Evolutionary conservation across 2,797 vertebrate species (phyloP), one percentile per base, ranked within the genome.

Genomic region (Pipistrellus pygmaeus): DNA sequence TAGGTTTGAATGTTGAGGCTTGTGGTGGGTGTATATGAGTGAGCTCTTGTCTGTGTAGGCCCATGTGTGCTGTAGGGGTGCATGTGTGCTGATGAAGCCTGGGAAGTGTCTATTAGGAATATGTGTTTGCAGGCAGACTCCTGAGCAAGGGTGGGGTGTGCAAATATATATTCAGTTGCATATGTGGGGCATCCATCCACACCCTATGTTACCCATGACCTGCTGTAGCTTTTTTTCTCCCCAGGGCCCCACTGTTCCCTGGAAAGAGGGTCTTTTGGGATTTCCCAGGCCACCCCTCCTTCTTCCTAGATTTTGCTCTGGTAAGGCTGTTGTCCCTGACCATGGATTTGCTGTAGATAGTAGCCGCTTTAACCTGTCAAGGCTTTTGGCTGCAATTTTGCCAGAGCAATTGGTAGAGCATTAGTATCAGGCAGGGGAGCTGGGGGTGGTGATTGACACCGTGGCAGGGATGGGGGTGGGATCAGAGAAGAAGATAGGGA

Each of bases 81-180:
- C 51, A 27, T 20, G 51, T 90, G 48, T 90, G 18, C 30, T 82
- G 68, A 25, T 75, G 6, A 55, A 41, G 64, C 76, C 21, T 91
- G 82, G 53, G 53, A 90, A 60, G 12, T 25, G 1, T 80, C 6
- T 90, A 44, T 72, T 41, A 57, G 69, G 71, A 82, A 20, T 20
- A 30, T n/a, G 18, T 83, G n/a, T 76, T 86, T 91, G 55, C 57
- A 95, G 80, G 81, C 38, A 41, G 72, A 92, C 68, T 81, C 38
- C 27, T n/a, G 10, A 88, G 41, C 69, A 96, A 20, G 8, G 80
- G 25, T 93, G 14, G 8, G 80, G 20, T 93, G 14, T 80, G 48
- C 30, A 77, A 53, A 35, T 90, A 73, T 21, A 51, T 35, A 62
- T 57, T 71, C 72, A 85, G 0, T 41, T 53, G 78, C 23, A 66